Base-by-base conservation (phyloP, 2,113 vertebrate genomes). In the Ivindomyrus marchei region DNA sequence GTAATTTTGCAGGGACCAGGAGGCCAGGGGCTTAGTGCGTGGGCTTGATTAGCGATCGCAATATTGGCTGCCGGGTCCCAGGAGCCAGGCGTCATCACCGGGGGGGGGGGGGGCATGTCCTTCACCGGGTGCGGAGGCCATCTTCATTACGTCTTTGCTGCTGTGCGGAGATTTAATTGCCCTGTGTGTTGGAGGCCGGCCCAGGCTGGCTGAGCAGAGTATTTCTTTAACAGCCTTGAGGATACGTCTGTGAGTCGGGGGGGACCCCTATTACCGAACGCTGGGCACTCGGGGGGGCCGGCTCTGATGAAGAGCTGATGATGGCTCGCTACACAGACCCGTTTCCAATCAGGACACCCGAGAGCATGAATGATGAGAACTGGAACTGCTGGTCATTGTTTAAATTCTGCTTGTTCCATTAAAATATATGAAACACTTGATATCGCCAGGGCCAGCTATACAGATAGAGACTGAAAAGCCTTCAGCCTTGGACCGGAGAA, bases 21-120 rank as follows among this genome's bases (percentile, higher is more conserved):
- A n/a, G 7, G 49, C 52, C 53, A 39, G 80, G 9, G 70, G 53
- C 88, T 62, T 89, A 90, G 31, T 90, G 88, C 11, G 27, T 74
- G 88, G 50, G 88, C 88, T 84, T 91, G 91, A 93, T 92, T 92
- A 92, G 91, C 89, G 88, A 86, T 53, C 39, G 47, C 89, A 92
- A 93, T 91, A 91, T 91, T 77, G 56, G 85, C 80, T n/a, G 77
- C 19, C 39, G 39, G 36, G 9, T 45, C 89, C 52, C 84, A 42
- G 15, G 70, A 74, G 88, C 21, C 56, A 27, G 62, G n/a, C n/a
- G 4, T n/a, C 7, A 46, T 11, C n/a, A 0, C 45, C 10, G n/a
- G 24, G 58, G 62, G 62, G 24, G 9, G 27, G n/a, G 19, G n/a
- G n/a, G 21, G 53, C 56, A n/a, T n/a, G 56, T 58, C 56, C 56